phyloP scores from a whole-genome alignment of 2,888 invertebrate species.

The Deilephila porcellus region DNA sequence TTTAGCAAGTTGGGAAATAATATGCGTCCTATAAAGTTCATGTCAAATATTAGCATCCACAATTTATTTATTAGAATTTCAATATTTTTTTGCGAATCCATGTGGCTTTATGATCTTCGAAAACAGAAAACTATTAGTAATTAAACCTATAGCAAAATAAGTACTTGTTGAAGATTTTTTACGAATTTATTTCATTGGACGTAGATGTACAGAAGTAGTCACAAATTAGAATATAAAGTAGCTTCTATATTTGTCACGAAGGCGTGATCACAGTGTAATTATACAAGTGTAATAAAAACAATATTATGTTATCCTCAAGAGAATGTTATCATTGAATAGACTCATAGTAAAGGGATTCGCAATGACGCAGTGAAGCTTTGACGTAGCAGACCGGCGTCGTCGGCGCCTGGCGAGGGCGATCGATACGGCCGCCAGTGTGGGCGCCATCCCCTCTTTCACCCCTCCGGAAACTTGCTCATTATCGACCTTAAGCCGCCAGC shows the following conservation, averaged over 20 bases:
- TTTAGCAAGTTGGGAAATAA: constrained; percentile 16
- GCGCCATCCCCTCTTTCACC: constrained; percentile 58
- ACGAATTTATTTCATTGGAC: no score
- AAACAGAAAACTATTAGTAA: no score
- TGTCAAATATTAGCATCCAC: neutral
- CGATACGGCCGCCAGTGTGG: constrained; percentile 71
- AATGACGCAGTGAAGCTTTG: constrained; percentile 72
- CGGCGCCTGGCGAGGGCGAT: constrained; percentile 71
- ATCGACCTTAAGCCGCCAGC: constrained; percentile 52
- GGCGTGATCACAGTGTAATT: neutral
- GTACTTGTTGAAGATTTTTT: no score
- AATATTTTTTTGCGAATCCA: neutral
- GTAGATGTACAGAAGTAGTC: no score
- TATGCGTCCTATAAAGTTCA: constrained; percentile 1
- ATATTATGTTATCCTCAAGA: constrained; percentile 45
- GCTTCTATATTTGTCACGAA: neutral
- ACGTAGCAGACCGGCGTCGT: constrained; percentile 60
- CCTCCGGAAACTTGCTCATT: constrained; percentile 37
- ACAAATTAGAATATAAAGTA: no score
- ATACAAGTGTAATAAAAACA: constrained; percentile 28
- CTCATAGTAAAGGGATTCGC: constrained; percentile 56
- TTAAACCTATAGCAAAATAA: no score
- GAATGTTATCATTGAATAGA: constrained; percentile 52
- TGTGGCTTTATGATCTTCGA: no score
- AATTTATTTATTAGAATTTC: neutral